Percentiles rank a stretch among this genome's conserved stretches.
Conservation (phyloP, 2,113 vertebrate species). For the Apteryx mantelli region DNA sequence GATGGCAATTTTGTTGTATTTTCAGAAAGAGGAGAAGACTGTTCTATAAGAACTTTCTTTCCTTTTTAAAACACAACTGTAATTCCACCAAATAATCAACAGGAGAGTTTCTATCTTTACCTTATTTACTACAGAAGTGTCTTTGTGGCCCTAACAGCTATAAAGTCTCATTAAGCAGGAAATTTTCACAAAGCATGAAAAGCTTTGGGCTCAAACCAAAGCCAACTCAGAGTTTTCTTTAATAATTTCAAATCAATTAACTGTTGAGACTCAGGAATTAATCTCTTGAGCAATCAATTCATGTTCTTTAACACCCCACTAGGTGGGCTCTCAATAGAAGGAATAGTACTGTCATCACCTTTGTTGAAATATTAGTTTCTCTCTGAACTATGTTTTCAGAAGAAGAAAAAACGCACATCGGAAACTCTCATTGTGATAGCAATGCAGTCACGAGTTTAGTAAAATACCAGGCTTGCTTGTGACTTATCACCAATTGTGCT, state of each 20-base stretch:
- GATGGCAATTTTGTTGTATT: not conserved
- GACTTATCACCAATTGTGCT: not conserved
- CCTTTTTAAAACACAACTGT: not conserved
- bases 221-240: not conserved
- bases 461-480: not conserved
- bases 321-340: not conserved
- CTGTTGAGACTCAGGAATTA: not conserved
- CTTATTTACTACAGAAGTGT: not conserved
- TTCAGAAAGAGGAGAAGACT: not conserved
- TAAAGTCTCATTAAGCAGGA: not conserved
- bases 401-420: not conserved
- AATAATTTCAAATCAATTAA: not conserved
- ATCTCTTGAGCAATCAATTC: not conserved
- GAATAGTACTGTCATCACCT: not conserved
- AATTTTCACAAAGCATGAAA: not conserved
- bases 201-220: not conserved
- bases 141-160: not conserved
- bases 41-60: not conserved
- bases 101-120: not conserved
- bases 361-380: not conserved
- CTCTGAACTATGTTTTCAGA: not conserved
- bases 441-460: not conserved
- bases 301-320: not conserved
- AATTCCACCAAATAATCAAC: not conserved
- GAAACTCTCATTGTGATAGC: not conserved